A percentile compares a stretch with the other conserved stretches of the same genome.
These are phyloP conservation scores for Lethenteron reissneri DNA, from an alignment of 2,113 vertebrate genomes.

Conservation along the genomic window DNA sequence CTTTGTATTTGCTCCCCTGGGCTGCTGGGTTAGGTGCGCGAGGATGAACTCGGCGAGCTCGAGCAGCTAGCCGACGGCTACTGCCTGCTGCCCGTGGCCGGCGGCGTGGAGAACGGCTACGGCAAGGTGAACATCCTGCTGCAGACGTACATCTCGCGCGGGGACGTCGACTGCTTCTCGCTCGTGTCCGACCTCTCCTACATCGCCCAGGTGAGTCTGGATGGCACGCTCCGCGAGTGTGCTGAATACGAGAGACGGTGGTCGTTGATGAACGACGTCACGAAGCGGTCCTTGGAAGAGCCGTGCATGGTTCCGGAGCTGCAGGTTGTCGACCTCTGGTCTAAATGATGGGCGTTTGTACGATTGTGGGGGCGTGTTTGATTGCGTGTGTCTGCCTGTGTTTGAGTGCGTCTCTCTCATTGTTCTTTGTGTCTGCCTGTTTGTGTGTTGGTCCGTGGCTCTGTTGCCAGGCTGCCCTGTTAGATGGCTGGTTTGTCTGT, in stretches of 20 bases:
- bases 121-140: slow-evolving; percentile 95
- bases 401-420: neutral
- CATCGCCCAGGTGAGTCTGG: slow-evolving; percentile 64
- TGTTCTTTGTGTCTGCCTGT: neutral
- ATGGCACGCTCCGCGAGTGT: too few relatives aligned
- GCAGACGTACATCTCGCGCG: slow-evolving; percentile 80
- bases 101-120: slow-evolving; percentile 83
- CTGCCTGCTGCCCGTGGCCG: slow-evolving; percentile 62
- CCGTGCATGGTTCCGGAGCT: too few relatives aligned
- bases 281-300: too few relatives aligned
- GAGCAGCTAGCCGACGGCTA: slow-evolving; percentile 48
- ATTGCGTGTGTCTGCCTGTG: neutral
- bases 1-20: too few relatives aligned
- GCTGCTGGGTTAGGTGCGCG: slow-evolving; percentile 43
- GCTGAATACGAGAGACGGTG: too few relatives aligned
- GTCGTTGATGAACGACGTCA: too few relatives aligned
- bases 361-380: neutral
- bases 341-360: too few relatives aligned
- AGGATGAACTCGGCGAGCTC: slow-evolving; percentile 80
- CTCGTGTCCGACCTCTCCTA: slow-evolving; percentile 88
- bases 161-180: slow-evolving; percentile 88
- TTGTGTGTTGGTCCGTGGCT: neutral
- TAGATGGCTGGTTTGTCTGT: neutral
- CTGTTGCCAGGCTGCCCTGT: neutral
- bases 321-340: too few relatives aligned